Evolutionary conservation across 2,113 vertebrate species (phyloP).

Genomic region (Cavia porcellus): DNA sequence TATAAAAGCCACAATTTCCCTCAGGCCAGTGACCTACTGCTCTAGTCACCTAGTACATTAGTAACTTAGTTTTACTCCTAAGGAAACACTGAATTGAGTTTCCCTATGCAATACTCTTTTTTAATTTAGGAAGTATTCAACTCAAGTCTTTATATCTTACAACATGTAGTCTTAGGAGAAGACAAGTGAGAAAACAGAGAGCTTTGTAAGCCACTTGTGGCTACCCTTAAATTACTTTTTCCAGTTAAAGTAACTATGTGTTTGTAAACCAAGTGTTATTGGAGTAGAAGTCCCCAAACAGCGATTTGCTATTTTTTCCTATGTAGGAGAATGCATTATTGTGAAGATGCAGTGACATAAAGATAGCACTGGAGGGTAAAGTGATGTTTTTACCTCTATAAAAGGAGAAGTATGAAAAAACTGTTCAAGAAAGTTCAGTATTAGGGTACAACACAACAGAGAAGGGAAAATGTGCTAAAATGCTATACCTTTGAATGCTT

Average conservation of each 20-base stretch:
- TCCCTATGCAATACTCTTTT: not conserved
- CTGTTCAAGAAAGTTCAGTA: not conserved
- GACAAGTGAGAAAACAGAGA: constrained; percentile 8
- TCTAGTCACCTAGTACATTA: not conserved
- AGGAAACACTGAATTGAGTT: not conserved
- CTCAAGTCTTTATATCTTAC: constrained; percentile 11
- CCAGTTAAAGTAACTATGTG: constrained; percentile 53
- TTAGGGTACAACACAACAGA: not conserved
- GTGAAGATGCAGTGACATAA: constrained; percentile 4
- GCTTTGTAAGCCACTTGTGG: constrained; percentile 30
- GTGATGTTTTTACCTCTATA: not conserved
- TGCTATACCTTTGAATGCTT: not conserved
- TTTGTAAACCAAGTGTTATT: constrained; percentile 55
- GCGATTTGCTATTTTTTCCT: constrained; percentile 2
- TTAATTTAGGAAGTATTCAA: not conserved
- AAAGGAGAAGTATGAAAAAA: constrained; percentile 33
- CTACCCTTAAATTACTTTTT: constrained; percentile 60
- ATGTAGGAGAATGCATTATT: constrained; percentile 44
- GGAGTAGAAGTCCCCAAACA: not conserved
- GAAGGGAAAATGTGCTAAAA: not conserved
- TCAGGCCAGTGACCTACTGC: not conserved
- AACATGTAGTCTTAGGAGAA: not conserved
- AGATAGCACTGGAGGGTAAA: not conserved
- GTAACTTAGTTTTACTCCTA: not conserved
- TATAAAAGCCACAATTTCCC: not conserved